phyloP scores from a whole-genome alignment of 2,888 invertebrate genomes.

The Laspeyria flexula region DNA sequence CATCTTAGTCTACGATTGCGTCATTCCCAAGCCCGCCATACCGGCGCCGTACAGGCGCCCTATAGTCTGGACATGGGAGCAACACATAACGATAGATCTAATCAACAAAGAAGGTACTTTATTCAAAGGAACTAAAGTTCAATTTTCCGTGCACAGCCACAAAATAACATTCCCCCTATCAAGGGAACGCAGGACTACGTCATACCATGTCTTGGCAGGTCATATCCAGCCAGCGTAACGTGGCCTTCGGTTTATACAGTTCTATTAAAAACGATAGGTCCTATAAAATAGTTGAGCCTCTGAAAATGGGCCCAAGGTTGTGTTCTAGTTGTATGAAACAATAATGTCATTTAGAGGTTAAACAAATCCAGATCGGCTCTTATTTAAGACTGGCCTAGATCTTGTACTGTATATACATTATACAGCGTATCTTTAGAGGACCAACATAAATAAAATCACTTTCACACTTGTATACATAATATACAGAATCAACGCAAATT shows the following conservation, averaged over 20 bases:
- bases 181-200: constrained; percentile 60
- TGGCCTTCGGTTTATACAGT: constrained; percentile 36
- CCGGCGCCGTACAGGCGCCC: constrained; percentile 47
- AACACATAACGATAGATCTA: constrained; percentile 27
- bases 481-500: too few species aligned
- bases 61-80: constrained; percentile 55
- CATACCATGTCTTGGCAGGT: constrained; percentile 61
- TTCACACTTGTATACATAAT: too few species aligned
- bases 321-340: constrained; percentile 37
- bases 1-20: constrained; percentile 21
- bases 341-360: constrained; percentile 47
- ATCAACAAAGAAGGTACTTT: constrained; percentile 14
- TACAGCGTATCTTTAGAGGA: too few species aligned
- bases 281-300: constrained; percentile 41
- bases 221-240: constrained; percentile 47
- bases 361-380: constrained; percentile 26
- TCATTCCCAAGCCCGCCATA: constrained; percentile 33
- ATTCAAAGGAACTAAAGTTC: constrained; percentile 5
- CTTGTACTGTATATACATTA: constrained; percentile 6
- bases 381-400: constrained; percentile 36
- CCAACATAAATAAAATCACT: too few species aligned
- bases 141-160: constrained; percentile 22
- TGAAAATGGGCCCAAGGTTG: constrained; percentile 60
- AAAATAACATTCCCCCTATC: constrained; percentile 22
- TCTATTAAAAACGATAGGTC: constrained; percentile 31